These are phyloP conservation scores for Eupithecia pulchellata DNA, from an alignment of 2,888 invertebrate species.

Conservation along the genomic window DNA sequence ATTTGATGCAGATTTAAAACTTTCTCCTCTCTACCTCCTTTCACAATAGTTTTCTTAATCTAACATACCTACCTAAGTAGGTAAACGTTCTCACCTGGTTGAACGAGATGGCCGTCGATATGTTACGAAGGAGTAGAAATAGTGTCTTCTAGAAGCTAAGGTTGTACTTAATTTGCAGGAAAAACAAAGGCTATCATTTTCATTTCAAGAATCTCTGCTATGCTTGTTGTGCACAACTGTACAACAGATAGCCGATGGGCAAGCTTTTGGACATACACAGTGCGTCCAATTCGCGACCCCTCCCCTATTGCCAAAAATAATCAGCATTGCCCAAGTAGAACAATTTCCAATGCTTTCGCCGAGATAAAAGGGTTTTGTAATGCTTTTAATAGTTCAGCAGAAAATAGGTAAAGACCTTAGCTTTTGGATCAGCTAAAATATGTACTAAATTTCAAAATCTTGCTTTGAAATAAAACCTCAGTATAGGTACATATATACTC, in stretches of 20 bases:
- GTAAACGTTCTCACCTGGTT: no score
- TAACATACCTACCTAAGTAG: no score
- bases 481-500: background rate
- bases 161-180: no score
- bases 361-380: background rate
- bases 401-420: background rate
- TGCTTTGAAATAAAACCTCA: background rate
- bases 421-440: background rate
- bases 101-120: no score
- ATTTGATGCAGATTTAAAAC: background rate
- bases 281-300: slow-evolving; percentile 23
- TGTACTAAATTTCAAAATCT: background rate
- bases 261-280: slow-evolving; percentile 34
- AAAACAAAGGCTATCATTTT: no score
- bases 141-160: no score
- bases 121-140: no score
- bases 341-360: background rate
- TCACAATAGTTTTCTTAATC: no score
- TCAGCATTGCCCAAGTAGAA: slow-evolving; percentile 11
- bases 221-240: slow-evolving; percentile 26
- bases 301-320: slow-evolving; percentile 26
- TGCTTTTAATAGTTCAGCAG: background rate
- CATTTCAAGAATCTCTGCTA: background rate
- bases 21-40: background rate
- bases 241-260: slow-evolving; percentile 41